These are phyloP conservation scores for Eristalinus aeneus DNA, from an alignment of 2,888 invertebrate genomes.

Conservation along the genomic window DNA sequence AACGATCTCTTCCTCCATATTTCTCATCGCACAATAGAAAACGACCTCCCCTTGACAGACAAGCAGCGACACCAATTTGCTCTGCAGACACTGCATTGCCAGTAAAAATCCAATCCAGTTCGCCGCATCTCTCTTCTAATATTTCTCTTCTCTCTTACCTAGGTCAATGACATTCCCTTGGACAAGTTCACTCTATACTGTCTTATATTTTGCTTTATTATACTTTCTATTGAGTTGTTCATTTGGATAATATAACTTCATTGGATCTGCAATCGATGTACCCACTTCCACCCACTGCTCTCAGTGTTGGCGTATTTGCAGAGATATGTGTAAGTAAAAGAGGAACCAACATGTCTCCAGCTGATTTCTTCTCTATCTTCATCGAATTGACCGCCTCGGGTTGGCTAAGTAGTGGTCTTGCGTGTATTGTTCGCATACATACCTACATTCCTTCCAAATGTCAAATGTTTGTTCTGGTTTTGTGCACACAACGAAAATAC, in stretches of 20 bases:
- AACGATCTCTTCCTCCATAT: not conserved
- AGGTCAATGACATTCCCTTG: conserved; percentile 33
- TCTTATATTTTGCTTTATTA: not conserved
- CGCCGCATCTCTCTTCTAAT: not conserved
- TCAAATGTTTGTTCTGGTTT: conserved; percentile 35
- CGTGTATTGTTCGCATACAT: not conserved
- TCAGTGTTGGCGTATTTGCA: not conserved
- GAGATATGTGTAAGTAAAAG: not conserved
- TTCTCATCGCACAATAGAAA: not conserved
- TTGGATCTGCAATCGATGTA: not conserved
- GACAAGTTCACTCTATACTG: not conserved
- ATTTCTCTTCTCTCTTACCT: not conserved
- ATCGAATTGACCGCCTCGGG: not conserved
- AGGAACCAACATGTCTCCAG: not conserved
- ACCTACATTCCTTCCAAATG: conserved; percentile 31
- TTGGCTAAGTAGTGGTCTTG: not conserved
- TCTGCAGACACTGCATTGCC: not conserved
- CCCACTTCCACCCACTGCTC: not conserved
- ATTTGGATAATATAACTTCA: not conserved
- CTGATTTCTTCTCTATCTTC: not conserved
- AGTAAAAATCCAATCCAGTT: not conserved
- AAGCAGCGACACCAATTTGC: not conserved
- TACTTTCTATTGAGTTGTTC: conserved; percentile 15
- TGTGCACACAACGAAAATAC: conserved; percentile 3
- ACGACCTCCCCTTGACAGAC: not conserved